These are phyloP conservation scores for Virgularia gustaviana DNA, from an alignment of 92 coral and sea anemone genomes.

Conservation along the genomic window DNA sequence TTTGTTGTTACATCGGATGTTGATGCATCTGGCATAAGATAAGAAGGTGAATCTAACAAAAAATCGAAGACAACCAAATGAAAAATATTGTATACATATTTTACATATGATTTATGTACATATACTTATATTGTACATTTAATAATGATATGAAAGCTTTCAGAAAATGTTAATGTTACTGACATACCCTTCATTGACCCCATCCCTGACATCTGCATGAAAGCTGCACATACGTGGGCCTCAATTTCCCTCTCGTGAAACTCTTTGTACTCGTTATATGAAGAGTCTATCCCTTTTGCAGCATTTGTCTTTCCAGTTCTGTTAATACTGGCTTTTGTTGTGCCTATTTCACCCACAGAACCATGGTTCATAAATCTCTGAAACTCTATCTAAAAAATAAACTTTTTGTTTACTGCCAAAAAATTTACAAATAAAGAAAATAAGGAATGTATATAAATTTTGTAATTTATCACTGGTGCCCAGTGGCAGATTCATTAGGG, in stretches of 20 bases:
- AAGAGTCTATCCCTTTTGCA: conserved; percentile 49
- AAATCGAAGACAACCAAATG: not conserved
- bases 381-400: conserved; percentile 47
- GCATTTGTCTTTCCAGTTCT: too few species aligned
- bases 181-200: not conserved
- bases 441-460: too few species aligned
- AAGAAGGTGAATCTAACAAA: not conserved
- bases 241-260: too few species aligned
- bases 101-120: not conserved
- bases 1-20: conserved; percentile 20
- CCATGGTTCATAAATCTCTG: conserved; percentile 38
- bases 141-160: not conserved
- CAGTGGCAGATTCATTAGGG: too few species aligned
- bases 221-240: conserved; percentile 50
- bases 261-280: too few species aligned
- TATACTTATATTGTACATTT: not conserved
- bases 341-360: conserved; percentile 44
- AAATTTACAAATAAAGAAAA: too few species aligned
- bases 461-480: too few species aligned
- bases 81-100: not conserved
- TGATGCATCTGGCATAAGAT: conserved; percentile 35
- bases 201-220: conserved; percentile 47
- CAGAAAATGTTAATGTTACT: not conserved
- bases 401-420: too few species aligned
- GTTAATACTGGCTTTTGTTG: conserved; percentile 54